phyloP scores from a whole-genome alignment of 2,797 vertebrate species.

The Cossypha niveicapilla region DNA sequence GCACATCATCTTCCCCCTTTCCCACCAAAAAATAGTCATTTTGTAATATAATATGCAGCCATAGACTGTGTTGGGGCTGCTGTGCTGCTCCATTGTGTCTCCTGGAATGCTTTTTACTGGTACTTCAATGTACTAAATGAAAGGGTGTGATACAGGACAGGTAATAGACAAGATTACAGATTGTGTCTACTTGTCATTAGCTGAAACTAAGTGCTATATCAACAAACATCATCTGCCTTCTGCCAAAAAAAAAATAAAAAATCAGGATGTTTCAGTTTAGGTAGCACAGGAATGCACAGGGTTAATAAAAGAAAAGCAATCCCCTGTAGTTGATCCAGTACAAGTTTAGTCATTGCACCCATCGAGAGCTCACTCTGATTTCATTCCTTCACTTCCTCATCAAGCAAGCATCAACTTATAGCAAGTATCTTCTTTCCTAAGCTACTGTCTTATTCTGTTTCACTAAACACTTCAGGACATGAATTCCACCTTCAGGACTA shows the following conservation, averaged over 20 bases:
- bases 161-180: slow-evolving; percentile 37
- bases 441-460: not conserved
- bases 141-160: slow-evolving; percentile 28
- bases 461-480: not conserved
- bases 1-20: not conserved
- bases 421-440: not conserved
- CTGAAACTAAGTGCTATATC: slow-evolving; percentile 27
- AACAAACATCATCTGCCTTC: slow-evolving; percentile 1
- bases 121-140: slow-evolving; percentile 42
- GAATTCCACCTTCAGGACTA: not conserved
- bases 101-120: slow-evolving; percentile 66
- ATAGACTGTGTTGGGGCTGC: not conserved
- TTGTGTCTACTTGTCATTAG: slow-evolving; percentile 49
- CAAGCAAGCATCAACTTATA: slow-evolving; percentile 20
- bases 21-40: not conserved
- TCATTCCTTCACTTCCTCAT: slow-evolving; percentile 51
- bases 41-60: slow-evolving; percentile 59
- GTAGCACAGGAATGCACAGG: not conserved
- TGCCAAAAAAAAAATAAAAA: not conserved
- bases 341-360: slow-evolving; percentile 45
- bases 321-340: slow-evolving; percentile 26
- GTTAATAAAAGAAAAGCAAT: slow-evolving; percentile 45
- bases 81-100: slow-evolving; percentile 24
- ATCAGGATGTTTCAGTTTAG: not conserved
- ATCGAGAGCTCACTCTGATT: slow-evolving; percentile 29